These are phyloP conservation scores for Trichacis sp. DNA, from an alignment of 2,888 invertebrate genomes.

Conservation along the genomic window DNA sequence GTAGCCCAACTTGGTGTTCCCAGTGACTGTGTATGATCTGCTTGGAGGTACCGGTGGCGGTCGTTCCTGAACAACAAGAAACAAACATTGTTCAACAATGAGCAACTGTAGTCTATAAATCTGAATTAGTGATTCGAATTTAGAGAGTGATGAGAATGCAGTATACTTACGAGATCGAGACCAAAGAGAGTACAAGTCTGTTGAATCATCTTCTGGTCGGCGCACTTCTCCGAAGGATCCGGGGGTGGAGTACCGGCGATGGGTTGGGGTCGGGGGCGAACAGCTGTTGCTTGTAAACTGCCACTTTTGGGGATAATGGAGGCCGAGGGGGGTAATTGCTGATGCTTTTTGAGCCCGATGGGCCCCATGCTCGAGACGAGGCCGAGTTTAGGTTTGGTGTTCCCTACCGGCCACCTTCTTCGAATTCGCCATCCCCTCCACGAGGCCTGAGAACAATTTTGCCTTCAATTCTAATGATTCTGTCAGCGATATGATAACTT, in stretches of 20 bases:
- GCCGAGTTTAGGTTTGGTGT: slow-evolving; percentile 57
- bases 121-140: too few species aligned
- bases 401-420: slow-evolving; percentile 76
- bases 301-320: background rate
- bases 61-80: slow-evolving; percentile 85
- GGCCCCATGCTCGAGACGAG: slow-evolving; percentile 40
- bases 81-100: background rate
- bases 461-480: too few species aligned
- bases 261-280: slow-evolving; percentile 88
- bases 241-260: slow-evolving; percentile 91
- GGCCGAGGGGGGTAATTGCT: slow-evolving; percentile 34
- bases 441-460: slow-evolving; percentile 77
- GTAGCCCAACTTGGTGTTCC: slow-evolving; percentile 91
- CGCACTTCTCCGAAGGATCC: slow-evolving; percentile 84
- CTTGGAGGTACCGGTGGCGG: slow-evolving; percentile 93
- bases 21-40: slow-evolving; percentile 89
- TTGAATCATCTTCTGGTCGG: slow-evolving; percentile 87
- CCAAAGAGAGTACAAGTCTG: slow-evolving; percentile 92
- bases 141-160: too few species aligned
- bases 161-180: slow-evolving; percentile 84
- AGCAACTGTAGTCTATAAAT: too few species aligned
- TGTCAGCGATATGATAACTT: too few species aligned
- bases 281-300: slow-evolving; percentile 59
- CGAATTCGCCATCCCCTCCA: slow-evolving; percentile 87
- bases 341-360: slow-evolving; percentile 61